phyloP scores from a whole-genome alignment of 2,113 vertebrate species.

The Lota lota region DNA sequence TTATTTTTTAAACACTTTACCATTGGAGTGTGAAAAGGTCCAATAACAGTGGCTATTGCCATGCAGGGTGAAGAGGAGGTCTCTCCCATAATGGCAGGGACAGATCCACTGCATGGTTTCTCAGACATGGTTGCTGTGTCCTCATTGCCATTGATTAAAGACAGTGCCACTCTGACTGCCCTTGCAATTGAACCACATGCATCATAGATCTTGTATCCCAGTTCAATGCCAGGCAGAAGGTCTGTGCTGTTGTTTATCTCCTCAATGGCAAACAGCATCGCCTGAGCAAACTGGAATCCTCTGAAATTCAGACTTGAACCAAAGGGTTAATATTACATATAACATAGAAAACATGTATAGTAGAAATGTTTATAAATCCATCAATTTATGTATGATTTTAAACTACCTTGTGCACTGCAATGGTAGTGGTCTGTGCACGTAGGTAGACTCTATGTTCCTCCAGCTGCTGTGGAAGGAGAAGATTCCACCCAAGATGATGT shows the following conservation, averaged over 20 bases:
- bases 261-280: constrained; percentile 72
- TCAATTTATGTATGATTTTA: too few species aligned
- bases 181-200: constrained; percentile 59
- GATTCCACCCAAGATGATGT: constrained; percentile 64
- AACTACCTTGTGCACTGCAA: constrained; percentile 64
- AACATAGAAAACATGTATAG: not conserved
- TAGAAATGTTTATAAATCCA: constrained; percentile 4
- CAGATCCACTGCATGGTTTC: constrained; percentile 46
- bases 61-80: constrained; percentile 62
- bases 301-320: constrained; percentile 67
- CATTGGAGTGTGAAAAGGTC: constrained; percentile 66
- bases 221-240: constrained; percentile 63
- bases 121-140: constrained; percentile 9
- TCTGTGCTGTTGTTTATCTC: constrained; percentile 72
- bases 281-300: constrained; percentile 67
- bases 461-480: constrained; percentile 68
- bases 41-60: constrained; percentile 62
- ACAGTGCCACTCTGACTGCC: constrained; percentile 55
- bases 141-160: constrained; percentile 59
- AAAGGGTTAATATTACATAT: not conserved
- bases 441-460: constrained; percentile 40
- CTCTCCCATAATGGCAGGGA: constrained; percentile 67
- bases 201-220: constrained; percentile 74
- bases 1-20: constrained; percentile 41
- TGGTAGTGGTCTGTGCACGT: constrained; percentile 43